Evolutionary conservation across 2,113 vertebrate genomes (phyloP), one percentile per base, ranked within the genome.

Genomic region (Odobenus rosmarus): DNA sequence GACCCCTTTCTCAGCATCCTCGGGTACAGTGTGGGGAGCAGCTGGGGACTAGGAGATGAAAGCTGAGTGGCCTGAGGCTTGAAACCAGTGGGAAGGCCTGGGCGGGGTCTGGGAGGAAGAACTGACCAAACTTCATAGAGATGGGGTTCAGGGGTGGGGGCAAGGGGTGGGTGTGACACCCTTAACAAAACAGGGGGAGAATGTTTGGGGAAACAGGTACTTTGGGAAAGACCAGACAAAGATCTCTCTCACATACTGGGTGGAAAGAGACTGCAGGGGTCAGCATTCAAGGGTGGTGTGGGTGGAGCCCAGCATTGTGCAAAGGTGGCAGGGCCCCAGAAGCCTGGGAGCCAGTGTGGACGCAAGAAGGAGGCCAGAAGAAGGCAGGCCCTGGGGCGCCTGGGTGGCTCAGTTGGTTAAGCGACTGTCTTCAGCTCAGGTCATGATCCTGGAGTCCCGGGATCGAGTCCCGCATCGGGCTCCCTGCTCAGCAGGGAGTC

Each of bases 181-280:
- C 26, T 92, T 88, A 85, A 84, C n/a, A 36, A 42, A 64, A 84
- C 7, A 71, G 14, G 57, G 53, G 11, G 51, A 87, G 67, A 88
- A 28, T 93, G 71, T 62, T 8, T 83, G 53, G 76, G 62, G 4
- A 87, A 86, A 71, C 16, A 42, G 69, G n/a, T 59, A 61, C 57
- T 96, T 77, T 93, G 62, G 89, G 80, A 85, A 85, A 92, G 61
- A 88, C 62, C 81, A 94, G 81, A 80, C 62, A 93, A 76, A 77
- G 39, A 53, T 86, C 10, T 46, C 53, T 86, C n/a, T 86, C 74
- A 28, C 0, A 2, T 67, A n/a, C 42, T 15, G 15, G 85, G 83
- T 76, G 24, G 42, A 89, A 62, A 77, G 72, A 90, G 62, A 71
- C 23, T 39, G 19, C 10, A 10, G 46, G 64, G 57, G 31, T 89